Conservation (phyloP, 1,140 invertebrate species). For the Drosophila bocki region DNA sequence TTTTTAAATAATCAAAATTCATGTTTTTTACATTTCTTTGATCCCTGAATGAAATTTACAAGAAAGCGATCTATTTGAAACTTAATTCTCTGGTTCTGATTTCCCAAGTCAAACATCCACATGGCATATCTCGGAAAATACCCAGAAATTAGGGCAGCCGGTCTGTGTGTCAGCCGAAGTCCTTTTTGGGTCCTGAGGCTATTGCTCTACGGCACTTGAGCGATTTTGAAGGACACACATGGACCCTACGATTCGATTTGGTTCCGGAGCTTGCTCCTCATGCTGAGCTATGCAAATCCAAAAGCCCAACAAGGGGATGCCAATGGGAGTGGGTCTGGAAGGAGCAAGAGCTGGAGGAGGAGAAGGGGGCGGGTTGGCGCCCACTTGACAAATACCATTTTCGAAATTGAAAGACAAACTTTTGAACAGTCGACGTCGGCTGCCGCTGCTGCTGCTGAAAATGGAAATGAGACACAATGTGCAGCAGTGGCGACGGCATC, state of each 20-base stretch:
- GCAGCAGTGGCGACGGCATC: conserved; percentile 57
- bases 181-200: conserved; percentile 36
- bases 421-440: conserved; percentile 77
- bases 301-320: conserved; percentile 62
- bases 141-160: conserved; percentile 67
- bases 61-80: background rate
- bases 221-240: conserved; percentile 77
- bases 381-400: conserved; percentile 85
- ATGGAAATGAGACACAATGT: conserved; percentile 84
- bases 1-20: too few relatives aligned
- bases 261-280: conserved; percentile 28
- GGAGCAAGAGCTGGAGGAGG: background rate
- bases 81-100: background rate
- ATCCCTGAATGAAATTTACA: background rate
- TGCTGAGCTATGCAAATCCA: conserved; percentile 82
- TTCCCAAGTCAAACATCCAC: conserved; percentile 13
- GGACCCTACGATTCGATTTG: conserved; percentile 56
- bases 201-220: conserved; percentile 67
- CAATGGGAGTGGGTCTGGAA: background rate
- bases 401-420: conserved; percentile 85
- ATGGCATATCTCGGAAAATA: conserved; percentile 36
- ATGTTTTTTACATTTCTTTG: too few relatives aligned
- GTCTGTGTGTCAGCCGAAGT: conserved; percentile 65
- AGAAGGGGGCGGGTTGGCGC: conserved; percentile 22
- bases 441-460: conserved; percentile 58